Evolutionary conservation across 2,797 vertebrate genomes (phyloP).

Genomic region (Darevskia nairensis): DNA sequence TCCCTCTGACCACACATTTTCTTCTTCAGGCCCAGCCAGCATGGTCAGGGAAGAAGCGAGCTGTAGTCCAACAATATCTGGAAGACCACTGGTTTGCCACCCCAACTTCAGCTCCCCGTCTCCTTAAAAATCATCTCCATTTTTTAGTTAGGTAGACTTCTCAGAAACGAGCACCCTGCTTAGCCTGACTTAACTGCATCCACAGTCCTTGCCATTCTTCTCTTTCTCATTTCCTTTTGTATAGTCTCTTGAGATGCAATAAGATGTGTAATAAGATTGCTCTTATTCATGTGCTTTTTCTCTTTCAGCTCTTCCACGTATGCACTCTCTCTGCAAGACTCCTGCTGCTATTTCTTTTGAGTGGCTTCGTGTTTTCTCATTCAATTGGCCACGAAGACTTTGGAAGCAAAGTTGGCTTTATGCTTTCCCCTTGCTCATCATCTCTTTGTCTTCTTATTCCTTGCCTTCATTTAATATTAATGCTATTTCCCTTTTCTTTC

Average conservation of each 20-base stretch:
- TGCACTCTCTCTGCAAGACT: neutral
- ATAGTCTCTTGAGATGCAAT: neutral
- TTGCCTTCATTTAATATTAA: neutral
- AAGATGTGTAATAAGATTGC: neutral
- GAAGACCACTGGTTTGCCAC: too few species aligned
- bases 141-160: neutral
- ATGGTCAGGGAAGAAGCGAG: neutral
- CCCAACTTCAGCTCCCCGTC: neutral
- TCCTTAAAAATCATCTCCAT: neutral
- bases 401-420: neutral
- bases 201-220: neutral
- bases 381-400: neutral
- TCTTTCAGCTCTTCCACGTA: neutral
- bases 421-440: neutral
- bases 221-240: slow-evolving; percentile 6
- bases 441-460: neutral
- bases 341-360: neutral
- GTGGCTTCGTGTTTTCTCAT: neutral
- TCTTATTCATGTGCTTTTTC: neutral
- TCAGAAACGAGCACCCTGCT: neutral
- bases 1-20: neutral
- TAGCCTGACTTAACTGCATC: neutral
- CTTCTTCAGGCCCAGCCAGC: neutral
- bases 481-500: neutral
- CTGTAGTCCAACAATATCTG: neutral